Percentiles rank a stretch among this genome's conserved stretches.
Conservation (phyloP, 2,888 invertebrate genomes). For the Drosophila stalkeri region DNA sequence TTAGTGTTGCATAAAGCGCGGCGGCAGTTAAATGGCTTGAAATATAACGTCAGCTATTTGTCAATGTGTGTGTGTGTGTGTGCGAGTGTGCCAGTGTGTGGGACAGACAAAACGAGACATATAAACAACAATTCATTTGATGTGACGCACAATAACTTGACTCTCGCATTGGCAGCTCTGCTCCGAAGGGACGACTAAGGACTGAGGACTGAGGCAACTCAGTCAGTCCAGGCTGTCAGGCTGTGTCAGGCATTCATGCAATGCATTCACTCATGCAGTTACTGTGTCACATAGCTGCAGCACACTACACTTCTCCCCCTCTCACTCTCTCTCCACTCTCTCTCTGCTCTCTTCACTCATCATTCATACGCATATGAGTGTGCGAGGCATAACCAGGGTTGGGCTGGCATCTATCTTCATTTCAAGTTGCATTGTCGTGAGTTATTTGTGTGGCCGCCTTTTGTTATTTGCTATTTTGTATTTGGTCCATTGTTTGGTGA, state of each 20-base stretch:
- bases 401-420: constrained; percentile 60
- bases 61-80: constrained; percentile 44
- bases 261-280: constrained; percentile 74
- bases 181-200: too few species aligned
- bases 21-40: constrained; percentile 62
- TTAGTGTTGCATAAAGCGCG: constrained; percentile 62
- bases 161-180: constrained; percentile 18
- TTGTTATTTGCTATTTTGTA: constrained; percentile 62
- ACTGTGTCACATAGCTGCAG: constrained; percentile 56
- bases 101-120: constrained; percentile 51
- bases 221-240: constrained; percentile 1
- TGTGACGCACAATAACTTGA: constrained; percentile 59
- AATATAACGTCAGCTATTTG: constrained; percentile 58
- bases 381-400: background rate
- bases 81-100: constrained; percentile 14
- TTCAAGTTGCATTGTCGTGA: constrained; percentile 71
- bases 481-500: constrained; percentile 52
- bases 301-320: background rate
- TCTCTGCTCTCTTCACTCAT: background rate
- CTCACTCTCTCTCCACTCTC: background rate
- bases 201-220: background rate
- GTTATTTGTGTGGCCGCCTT: constrained; percentile 71
- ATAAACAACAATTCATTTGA: constrained; percentile 77
- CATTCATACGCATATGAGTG: constrained; percentile 42
- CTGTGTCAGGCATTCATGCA: constrained; percentile 58